These are phyloP conservation scores for Ictalurus furcatus DNA, from an alignment of 2,113 vertebrate species.

Conservation along the genomic window DNA sequence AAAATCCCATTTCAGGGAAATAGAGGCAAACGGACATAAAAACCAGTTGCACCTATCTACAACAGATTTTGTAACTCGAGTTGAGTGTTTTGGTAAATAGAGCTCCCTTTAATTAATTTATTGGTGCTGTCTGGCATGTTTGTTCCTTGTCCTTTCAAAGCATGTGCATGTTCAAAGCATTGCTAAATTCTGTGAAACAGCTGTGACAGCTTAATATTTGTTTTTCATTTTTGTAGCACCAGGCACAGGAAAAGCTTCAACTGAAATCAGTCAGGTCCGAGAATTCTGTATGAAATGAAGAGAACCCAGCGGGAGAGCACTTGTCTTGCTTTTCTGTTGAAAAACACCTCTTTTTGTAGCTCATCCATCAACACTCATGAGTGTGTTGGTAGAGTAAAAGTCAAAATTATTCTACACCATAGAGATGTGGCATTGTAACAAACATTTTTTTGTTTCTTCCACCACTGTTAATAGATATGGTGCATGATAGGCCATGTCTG, in stretches of 20 bases:
- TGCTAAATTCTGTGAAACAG: background rate
- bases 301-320: slow-evolving; percentile 2
- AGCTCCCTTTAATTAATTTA: background rate
- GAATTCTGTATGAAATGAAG: slow-evolving; percentile 5
- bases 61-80: background rate
- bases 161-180: slow-evolving; percentile 9
- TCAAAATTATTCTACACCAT: background rate
- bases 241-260: background rate
- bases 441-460: slow-evolving; percentile 48
- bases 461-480: slow-evolving; percentile 67
- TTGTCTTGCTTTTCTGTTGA: background rate
- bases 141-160: background rate
- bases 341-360: slow-evolving; percentile 31
- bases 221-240: slow-evolving; percentile 15
- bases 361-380: slow-evolving; percentile 24
- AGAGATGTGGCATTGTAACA: background rate
- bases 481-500: slow-evolving; percentile 69
- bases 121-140: slow-evolving; percentile 2
- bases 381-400: background rate
- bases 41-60: slow-evolving; percentile 13
- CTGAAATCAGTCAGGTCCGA: background rate
- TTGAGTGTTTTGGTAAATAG: slow-evolving; percentile 8
- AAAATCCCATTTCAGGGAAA: slow-evolving; percentile 54
- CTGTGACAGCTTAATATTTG: background rate
- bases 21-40: slow-evolving; percentile 48